Evolutionary conservation across 2,113 vertebrate species (phyloP).

Genomic region (Oostethus manadensis): DNA sequence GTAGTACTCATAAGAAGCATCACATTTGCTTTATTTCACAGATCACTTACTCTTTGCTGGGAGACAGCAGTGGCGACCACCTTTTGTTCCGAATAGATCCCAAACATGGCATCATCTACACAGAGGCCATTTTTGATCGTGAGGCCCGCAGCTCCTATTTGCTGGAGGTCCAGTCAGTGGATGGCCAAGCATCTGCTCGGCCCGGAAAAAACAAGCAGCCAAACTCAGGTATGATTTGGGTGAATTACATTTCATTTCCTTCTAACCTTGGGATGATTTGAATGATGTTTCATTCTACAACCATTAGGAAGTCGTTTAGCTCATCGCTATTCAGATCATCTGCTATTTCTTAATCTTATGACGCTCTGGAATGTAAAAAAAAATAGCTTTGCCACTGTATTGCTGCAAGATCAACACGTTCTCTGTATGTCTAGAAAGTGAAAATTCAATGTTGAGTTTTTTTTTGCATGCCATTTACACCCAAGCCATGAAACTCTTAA

Average conservation of each 20-base stretch:
- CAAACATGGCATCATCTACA: constrained; percentile 77
- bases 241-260: not conserved
- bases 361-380: constrained; percentile 9
- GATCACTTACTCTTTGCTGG: constrained; percentile 83
- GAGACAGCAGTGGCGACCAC: constrained; percentile 81
- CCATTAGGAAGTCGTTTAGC: not conserved
- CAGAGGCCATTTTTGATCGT: constrained; percentile 81
- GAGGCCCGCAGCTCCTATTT: constrained; percentile 83
- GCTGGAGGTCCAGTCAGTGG: constrained; percentile 81
- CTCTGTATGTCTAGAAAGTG: constrained; percentile 9
- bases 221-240: constrained; percentile 74
- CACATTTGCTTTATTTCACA: constrained; percentile 48
- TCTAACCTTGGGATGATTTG: not conserved
- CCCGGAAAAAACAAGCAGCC: constrained; percentile 82
- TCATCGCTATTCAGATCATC: not conserved
- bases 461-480: constrained; percentile 35
- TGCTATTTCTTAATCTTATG: not conserved
- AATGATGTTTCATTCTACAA: not conserved
- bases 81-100: constrained; percentile 76
- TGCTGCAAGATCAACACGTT: constrained; percentile 13
- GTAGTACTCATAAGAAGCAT: not conserved
- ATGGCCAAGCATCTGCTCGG: constrained; percentile 81
- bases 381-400: constrained; percentile 30
- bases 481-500: constrained; percentile 37
- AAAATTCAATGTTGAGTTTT: not conserved